Evolutionary conservation across 2,888 invertebrate species (phyloP), one percentile per base, ranked within the genome.

Genomic region (Coremacera marginata): DNA sequence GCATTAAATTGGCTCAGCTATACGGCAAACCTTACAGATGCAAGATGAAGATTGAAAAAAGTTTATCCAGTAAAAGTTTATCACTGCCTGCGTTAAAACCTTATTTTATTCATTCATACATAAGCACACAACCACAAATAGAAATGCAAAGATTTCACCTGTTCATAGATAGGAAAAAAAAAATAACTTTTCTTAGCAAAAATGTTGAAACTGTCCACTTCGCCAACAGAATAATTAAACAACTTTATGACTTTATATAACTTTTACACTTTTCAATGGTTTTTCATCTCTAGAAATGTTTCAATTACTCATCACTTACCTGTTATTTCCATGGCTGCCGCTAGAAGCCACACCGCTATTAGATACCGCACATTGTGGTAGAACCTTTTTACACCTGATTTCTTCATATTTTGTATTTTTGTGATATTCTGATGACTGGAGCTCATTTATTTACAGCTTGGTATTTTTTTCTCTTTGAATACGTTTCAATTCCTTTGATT

Each of bases 301-400:
- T 25, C 14, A 19, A 49, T 25, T 19, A 71, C 52, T 63, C 25
- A 49, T 25, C 19, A 60, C 65, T 63, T 27, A 73, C 73, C 73
- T 73, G 73, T 34, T 51, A 22, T 25, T 5, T 52, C 19, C 27
- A 51, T 4, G 34, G 34, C 34, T 19, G 19, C 34, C 27, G 34
- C 73, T 63, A 73, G n/a, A 52, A 65, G 25, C 19, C 73, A 73
- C 34, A 51, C 51, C n/a, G 14, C 73, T 5, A 34, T 3, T 11
- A 60, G 57, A 9, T 27, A 25, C 19, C 57, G 57, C 25, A 22
- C 25, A 25, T 27, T 25, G 27, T 14, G 57, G 57, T 16, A 25
- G 7, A 22, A 19, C 19, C 34, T n/a, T 34, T 16, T 65, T 8
- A 34, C 44, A 19, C 11, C 27, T 34, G 34, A 19, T 65, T 34